Evolutionary conservation across 1,140 invertebrate genomes (phyloP), one percentile per base, ranked within the genome.

Genomic region (Papilio polytes): DNA sequence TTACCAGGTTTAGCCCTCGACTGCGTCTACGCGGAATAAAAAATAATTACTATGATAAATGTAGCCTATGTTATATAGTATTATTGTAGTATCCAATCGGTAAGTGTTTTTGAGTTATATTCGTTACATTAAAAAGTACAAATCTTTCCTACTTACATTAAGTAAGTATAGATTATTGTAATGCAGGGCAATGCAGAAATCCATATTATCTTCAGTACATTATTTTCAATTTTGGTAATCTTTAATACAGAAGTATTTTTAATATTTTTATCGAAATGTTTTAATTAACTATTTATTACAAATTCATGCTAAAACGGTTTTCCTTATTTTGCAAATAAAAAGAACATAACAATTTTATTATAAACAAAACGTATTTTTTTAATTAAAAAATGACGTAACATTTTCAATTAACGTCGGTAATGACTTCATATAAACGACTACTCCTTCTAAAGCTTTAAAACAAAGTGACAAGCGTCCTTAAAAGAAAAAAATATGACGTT

Each of bases 401-500:
- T 26, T 22, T 70, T 70, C 26, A 31, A 70, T 74, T 74, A 41
- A 74, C 36, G 72, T 4, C 36, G 1, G 31, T 31, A 44, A 20
- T 78, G 36, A 63, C 56, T n/a, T 26, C 74, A 76, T 15, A 48
- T 1, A 6, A 77, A 77, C 53, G 59, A 70, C 20, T 74, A 74
- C 76, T 59, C 31, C 48, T 12, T 78, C 76, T 78, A 78, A 66
- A 36, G 13, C 26, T 7, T 9, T 36, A n/a, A 36, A 78, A 46
- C 53, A 66, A 77, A 80, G 81, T 74, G 78, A 74, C 31, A 81
- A 84, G 80, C 84, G 89, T 91, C 90, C 89, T 90, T 89, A 84
- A 85, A 85, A 85, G 80, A 88, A 70, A 91, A 92, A 91, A 90
- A 88, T 84, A 80, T 76, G 82, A 86, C 73, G 86, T 91, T 94